Base-by-base conservation (phyloP, 2,888 invertebrate genomes). In the Netelia inedita region DNA sequence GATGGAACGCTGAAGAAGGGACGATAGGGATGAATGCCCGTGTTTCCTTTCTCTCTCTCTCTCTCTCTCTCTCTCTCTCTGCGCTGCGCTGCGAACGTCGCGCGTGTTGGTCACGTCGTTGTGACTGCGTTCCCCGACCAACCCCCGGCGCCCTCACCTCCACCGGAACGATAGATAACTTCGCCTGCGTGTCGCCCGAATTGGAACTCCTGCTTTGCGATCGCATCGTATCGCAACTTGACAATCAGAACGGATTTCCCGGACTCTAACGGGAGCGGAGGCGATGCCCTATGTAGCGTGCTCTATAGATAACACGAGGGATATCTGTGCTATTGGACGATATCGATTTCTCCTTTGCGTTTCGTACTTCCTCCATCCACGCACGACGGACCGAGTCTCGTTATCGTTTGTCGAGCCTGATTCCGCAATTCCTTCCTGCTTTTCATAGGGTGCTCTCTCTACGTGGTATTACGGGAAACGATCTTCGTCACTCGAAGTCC, bases 1-100 rank as follows among this genome's bases (percentile, higher is more conserved):
- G 83, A 86, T 86, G 84, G 75, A 83, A 81, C 75, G 69, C 57
- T 74, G 80, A 83, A 81, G 80, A 74, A 80, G 80, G 80, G 81
- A 65, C 79, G 85, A 85, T 80, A 78, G 78, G 78, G 78, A 83
- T 71, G 80, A 85, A 85, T 83, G 50, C 59, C 74, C 46, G 73
- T 66, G 63, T 57, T 74, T 43, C 55, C 35, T 35, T 6, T 35
- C 28, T 35, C 28, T 28, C 3, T 28, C 28, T 35, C 28, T 6
- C 28, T 35, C 28, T 35, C 5, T 35, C 5, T 28, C 3, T 28
- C 28, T 35, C 28, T 6, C 28, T 35, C 28, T 35, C 5, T 35
- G n/a, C n/a, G n/a, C 5, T 35, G 53, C 53, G 75, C 43, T 75
- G 23, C 46, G 50, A 61, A 68, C 71, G 55, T 74, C 66, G 79